These are phyloP conservation scores for Chalcis sispes DNA, from an alignment of 2,888 invertebrate genomes.

Conservation along the genomic window DNA sequence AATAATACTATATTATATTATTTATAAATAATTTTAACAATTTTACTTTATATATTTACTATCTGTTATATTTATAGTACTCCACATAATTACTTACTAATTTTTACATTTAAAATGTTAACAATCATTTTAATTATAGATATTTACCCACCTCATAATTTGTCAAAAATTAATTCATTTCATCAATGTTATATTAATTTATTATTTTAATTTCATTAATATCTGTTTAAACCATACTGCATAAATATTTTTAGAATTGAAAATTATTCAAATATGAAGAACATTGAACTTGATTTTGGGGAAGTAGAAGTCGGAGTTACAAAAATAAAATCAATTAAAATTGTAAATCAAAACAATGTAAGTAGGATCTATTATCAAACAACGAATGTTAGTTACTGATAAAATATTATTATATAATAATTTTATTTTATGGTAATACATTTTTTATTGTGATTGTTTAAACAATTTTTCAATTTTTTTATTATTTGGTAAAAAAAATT, in stretches of 20 bases:
- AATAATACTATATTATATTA: too few relatives aligned
- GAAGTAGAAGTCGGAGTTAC: conserved; percentile 63
- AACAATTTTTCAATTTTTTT: too few relatives aligned
- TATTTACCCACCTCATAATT: too few relatives aligned
- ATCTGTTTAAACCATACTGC: conserved; percentile 75
- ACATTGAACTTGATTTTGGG: conserved; percentile 63
- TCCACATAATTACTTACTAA: too few relatives aligned
- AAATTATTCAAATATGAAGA: conserved; percentile 19
- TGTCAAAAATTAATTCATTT: too few relatives aligned
- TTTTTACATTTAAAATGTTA: too few relatives aligned
- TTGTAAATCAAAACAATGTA: conserved; percentile 66
- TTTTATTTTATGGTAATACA: conserved; percentile 1
- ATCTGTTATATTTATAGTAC: too few relatives aligned
- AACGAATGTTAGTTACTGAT: neutral
- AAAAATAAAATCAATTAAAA: conserved; percentile 63
- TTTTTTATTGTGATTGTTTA: neutral
- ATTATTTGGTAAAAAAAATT: neutral
- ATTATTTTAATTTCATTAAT: conserved; percentile 15
- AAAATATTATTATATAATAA: neutral
- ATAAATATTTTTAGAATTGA: conserved; percentile 66
- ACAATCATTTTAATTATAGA: too few relatives aligned
- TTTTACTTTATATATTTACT: too few relatives aligned
- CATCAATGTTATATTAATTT: neutral
- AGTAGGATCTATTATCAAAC: conserved; percentile 49
- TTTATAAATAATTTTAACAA: too few relatives aligned